These are phyloP conservation scores for Teleiodes luculella DNA, from an alignment of 2,888 invertebrate species.

Conservation along the genomic window DNA sequence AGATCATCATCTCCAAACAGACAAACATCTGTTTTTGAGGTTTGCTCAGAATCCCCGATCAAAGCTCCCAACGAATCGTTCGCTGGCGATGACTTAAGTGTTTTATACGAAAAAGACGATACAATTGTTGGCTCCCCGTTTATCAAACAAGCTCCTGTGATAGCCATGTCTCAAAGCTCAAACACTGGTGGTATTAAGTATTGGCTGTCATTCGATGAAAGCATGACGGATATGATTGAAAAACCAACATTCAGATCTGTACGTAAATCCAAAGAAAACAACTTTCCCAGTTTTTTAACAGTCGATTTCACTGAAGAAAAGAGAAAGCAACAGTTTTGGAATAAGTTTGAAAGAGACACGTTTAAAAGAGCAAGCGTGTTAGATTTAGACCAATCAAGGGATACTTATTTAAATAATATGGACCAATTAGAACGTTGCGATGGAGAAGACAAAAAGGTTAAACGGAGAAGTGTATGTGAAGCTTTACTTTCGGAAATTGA, in stretches of 20 bases:
- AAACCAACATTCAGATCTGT: conserved; percentile 15
- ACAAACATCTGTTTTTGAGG: conserved; percentile 37
- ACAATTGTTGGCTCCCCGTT: conserved; percentile 54
- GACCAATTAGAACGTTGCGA: background rate
- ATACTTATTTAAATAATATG: background rate
- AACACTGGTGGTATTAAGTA: conserved; percentile 65
- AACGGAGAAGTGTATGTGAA: background rate
- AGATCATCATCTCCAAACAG: conserved; percentile 47
- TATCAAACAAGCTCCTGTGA: conserved; percentile 46
- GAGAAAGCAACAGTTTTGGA: background rate
- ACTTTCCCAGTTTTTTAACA: conserved; percentile 54
- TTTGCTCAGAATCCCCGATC: conserved; percentile 52
- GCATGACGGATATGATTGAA: conserved; percentile 16
- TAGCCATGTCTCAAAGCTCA: conserved; percentile 63
- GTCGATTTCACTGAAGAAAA: conserved; percentile 30
- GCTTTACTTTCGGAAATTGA: background rate
- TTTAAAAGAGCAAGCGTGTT: conserved; percentile 23
- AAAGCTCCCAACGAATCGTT: conserved; percentile 28
- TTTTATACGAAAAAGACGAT: conserved; percentile 46
- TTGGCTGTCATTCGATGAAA: conserved; percentile 69
- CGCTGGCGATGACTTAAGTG: conserved; percentile 33
- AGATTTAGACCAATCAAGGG: conserved; percentile 22
- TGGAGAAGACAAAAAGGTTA: background rate
- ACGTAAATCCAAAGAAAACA: conserved; percentile 35
- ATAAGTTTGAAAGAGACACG: conserved; percentile 3